A percentile compares a stretch with the other conserved stretches of the same genome.
Conservation (phyloP, 1,140 invertebrate species). For the Lepidurus arcticus region DNA sequence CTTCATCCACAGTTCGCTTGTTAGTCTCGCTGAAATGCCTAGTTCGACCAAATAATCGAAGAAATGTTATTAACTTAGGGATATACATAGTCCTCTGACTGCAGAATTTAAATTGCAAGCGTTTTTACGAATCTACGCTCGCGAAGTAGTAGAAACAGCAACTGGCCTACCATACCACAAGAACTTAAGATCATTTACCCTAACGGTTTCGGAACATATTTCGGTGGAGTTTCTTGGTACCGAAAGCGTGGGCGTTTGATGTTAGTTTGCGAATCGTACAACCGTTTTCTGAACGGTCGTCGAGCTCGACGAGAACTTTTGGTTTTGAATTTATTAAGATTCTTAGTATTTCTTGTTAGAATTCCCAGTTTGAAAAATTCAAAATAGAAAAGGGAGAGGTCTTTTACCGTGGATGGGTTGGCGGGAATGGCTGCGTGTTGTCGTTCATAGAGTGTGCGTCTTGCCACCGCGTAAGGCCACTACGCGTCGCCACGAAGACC, state of each 20-base stretch:
- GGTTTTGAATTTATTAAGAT: background rate
- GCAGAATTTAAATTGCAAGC: background rate
- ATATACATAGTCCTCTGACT: background rate
- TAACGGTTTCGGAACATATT: background rate
- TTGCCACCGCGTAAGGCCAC: slow-evolving; percentile 78
- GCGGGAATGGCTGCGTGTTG: background rate
- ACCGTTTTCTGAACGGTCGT: slow-evolving; percentile 11
- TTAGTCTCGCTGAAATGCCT: slow-evolving; percentile 78
- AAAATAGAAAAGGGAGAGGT: background rate
- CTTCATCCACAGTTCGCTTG: slow-evolving; percentile 74
- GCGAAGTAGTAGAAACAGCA: background rate
- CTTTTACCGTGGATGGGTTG: background rate
- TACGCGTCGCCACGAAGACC: slow-evolving; percentile 82
- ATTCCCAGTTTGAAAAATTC: background rate
- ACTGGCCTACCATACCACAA: background rate
- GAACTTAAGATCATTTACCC: background rate
- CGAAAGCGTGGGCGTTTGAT: background rate
- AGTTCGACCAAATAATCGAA: slow-evolving; percentile 36
- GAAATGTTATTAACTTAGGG: background rate
- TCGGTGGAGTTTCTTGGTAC: background rate
- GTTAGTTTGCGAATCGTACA: background rate
- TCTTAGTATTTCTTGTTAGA: background rate
- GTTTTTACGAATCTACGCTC: background rate
- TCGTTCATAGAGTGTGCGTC: slow-evolving; percentile 43
- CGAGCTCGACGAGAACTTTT: slow-evolving; percentile 1